A percentile compares a stretch with the other conserved stretches of the same genome.
Conservation (phyloP, 2,797 vertebrate species). For the Pagetopsis macropterus region DNA sequence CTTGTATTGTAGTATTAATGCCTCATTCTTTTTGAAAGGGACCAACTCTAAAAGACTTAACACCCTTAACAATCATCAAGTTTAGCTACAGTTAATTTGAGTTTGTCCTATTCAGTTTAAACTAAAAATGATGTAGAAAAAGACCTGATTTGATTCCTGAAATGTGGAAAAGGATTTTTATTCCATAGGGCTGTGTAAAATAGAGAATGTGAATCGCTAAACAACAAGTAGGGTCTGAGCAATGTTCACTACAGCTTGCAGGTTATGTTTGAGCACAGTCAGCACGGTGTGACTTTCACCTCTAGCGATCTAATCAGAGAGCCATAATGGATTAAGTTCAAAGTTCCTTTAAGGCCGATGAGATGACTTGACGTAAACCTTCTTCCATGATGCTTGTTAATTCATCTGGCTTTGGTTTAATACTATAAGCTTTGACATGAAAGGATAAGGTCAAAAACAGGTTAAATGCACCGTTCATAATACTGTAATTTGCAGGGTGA, state of each 20-base stretch:
- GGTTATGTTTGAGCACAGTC: background rate
- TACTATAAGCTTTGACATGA: background rate
- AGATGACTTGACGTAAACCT: slow-evolving; percentile 13
- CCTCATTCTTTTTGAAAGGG: background rate
- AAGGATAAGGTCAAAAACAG: background rate
- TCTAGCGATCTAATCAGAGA: slow-evolving; percentile 3
- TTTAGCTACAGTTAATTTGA: no score
- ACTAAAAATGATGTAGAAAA: background rate
- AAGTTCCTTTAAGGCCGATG: background rate
- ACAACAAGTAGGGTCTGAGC: no score
- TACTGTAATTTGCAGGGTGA: background rate
- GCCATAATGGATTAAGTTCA: background rate
- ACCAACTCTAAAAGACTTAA: background rate
- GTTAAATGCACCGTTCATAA: background rate
- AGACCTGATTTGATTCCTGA: background rate
- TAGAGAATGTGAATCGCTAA: no score
- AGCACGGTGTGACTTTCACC: background rate
- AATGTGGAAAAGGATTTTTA: background rate
- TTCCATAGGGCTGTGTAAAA: no score
- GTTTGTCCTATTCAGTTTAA: background rate
- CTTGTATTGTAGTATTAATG: no score
- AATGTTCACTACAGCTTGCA: no score
- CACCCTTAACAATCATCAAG: no score
- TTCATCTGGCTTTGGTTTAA: background rate
- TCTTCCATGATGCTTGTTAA: background rate